phyloP scores from a whole-genome alignment of 1,140 invertebrate species.

The Pseudomyrmex gracilis region DNA sequence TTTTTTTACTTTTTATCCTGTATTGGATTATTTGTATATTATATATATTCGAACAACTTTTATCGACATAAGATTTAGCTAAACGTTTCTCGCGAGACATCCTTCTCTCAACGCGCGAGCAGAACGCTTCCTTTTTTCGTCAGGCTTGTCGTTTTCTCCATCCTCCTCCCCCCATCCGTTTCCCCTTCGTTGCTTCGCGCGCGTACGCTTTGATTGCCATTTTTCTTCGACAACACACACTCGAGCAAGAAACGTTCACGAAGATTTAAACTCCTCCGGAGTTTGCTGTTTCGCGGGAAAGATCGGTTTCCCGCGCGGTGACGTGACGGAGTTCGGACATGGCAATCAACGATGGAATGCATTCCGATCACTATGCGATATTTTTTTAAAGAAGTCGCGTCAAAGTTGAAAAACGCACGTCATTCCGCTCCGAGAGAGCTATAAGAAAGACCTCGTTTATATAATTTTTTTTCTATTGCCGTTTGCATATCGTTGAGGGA shows the following conservation, averaged over 20 bases:
- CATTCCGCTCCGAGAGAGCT: slow-evolving; percentile 64
- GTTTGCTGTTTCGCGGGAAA: slow-evolving; percentile 11
- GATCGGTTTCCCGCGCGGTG: slow-evolving; percentile 15
- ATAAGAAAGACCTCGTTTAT: slow-evolving; percentile 58
- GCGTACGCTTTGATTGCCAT: slow-evolving; percentile 35
- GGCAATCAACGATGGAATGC: slow-evolving; percentile 64
- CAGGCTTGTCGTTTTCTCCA: neutral
- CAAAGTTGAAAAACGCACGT: slow-evolving; percentile 57
- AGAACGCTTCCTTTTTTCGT: slow-evolving; percentile 25
- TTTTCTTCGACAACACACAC: slow-evolving; percentile 16
- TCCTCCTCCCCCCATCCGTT: too few species aligned
- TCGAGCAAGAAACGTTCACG: slow-evolving; percentile 24
- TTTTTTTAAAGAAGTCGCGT: slow-evolving; percentile 62
- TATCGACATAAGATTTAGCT: slow-evolving; percentile 69
- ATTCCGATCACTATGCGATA: slow-evolving; percentile 70
- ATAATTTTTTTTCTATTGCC: slow-evolving; percentile 52
- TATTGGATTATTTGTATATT: slow-evolving; percentile 73
- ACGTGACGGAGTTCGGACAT: neutral
- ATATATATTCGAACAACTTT: slow-evolving; percentile 74
- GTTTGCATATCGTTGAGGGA: slow-evolving; percentile 69
- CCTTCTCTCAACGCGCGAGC: slow-evolving; percentile 66
- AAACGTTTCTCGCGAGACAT: slow-evolving; percentile 69
- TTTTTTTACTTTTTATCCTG: slow-evolving; percentile 51
- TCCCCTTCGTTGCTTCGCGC: neutral
- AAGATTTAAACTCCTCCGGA: neutral